Percentiles rank a stretch among this genome's conserved stretches.
Evolutionary conservation across 2,888 invertebrate species (phyloP).

Genomic region (Eupithecia abbreviata): DNA sequence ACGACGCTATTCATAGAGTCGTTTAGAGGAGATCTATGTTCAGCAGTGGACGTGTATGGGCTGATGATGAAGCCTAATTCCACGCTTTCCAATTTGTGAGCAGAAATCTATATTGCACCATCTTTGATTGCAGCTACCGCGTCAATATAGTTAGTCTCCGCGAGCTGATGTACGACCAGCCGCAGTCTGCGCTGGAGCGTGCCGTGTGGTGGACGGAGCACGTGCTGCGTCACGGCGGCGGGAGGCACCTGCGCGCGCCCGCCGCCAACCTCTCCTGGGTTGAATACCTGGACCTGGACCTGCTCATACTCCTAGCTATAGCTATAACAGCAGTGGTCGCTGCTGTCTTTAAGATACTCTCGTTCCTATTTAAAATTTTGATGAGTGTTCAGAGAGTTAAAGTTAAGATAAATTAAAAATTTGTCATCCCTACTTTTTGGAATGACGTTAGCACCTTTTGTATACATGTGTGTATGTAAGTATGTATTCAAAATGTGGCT

Average conservation of each 20-base stretch:
- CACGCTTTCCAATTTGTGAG: not conserved
- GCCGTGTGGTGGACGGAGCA: slow-evolving; percentile 1
- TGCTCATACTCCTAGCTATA: slow-evolving; percentile 10
- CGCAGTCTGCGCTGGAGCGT: slow-evolving; percentile 56
- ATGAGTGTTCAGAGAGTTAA: no score
- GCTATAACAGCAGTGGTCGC: not conserved
- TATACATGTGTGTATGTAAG: no score
- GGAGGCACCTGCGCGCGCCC: slow-evolving; percentile 69
- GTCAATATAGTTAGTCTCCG: slow-evolving; percentile 43
- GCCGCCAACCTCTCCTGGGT: slow-evolving; percentile 56
- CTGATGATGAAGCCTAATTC: not conserved
- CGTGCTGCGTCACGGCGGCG: slow-evolving; percentile 51
- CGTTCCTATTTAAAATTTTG: not conserved
- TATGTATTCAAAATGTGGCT: no score
- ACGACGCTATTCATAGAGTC: no score
- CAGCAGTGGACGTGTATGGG: no score
- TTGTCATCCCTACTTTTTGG: no score
- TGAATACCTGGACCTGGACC: slow-evolving; percentile 44
- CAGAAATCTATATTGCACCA: not conserved
- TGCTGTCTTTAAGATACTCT: not conserved
- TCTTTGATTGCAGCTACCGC: slow-evolving; percentile 40
- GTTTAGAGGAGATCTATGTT: no score
- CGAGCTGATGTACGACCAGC: slow-evolving; percentile 62
- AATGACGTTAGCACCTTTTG: no score
- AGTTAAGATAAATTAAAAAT: no score